phyloP scores from a whole-genome alignment of 2,113 vertebrate genomes.

The Neodontobutis hainanensis region DNA sequence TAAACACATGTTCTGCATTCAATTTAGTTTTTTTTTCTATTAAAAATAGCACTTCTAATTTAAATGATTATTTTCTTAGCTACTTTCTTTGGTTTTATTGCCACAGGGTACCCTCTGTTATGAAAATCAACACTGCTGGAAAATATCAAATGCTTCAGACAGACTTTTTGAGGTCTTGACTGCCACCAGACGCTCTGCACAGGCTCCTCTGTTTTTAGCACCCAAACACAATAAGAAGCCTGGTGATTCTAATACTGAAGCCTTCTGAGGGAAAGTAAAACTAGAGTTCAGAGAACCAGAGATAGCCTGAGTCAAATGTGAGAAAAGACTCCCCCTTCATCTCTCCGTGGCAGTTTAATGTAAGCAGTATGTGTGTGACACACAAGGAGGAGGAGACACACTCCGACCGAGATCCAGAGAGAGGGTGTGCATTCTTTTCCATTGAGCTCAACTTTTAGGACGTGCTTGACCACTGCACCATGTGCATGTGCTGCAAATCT shows the following conservation, averaged over 20 bases:
- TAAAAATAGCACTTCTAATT: no score
- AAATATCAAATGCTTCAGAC: not conserved
- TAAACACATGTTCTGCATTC: no score
- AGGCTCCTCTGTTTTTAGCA: not conserved
- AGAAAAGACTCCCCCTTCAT: slow-evolving; percentile 31
- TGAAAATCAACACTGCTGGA: not conserved
- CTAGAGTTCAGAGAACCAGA: slow-evolving; percentile 9
- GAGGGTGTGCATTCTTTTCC: slow-evolving; percentile 69
- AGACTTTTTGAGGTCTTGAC: not conserved
- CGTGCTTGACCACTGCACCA: slow-evolving; percentile 54
- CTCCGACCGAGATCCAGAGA: slow-evolving; percentile 23
- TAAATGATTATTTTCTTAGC: no score
- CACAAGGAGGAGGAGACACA: slow-evolving; percentile 60
- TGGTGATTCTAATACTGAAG: not conserved
- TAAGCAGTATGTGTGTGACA: slow-evolving; percentile 70
- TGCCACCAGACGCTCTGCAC: not conserved
- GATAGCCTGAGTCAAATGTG: slow-evolving; percentile 49
- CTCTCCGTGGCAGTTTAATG: slow-evolving; percentile 67
- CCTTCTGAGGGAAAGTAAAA: not conserved
- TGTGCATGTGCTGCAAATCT: not conserved
- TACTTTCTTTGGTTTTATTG: not conserved
- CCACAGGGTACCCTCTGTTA: no score
- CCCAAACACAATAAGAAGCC: not conserved
- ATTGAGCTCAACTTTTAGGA: slow-evolving; percentile 66
- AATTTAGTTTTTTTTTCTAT: no score